Evolutionary conservation across 2,797 vertebrate genomes (phyloP), one percentile per base, ranked within the genome.

Genomic region (Hoplostethus atlanticus): DNA sequence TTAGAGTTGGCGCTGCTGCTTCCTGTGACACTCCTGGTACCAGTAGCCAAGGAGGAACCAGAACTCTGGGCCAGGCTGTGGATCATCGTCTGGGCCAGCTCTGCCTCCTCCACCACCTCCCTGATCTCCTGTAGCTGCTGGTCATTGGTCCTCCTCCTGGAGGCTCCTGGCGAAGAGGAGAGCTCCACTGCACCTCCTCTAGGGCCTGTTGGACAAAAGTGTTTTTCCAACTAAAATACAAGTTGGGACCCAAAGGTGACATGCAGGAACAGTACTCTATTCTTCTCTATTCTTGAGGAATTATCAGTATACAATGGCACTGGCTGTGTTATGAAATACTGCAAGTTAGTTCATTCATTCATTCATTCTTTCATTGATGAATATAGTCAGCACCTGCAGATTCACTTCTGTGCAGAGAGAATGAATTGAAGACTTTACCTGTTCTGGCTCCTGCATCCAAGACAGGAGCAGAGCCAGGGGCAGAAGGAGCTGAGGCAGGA

Each of bases 11-110:
- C 94, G 84, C 83, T 85, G 75, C 84, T 90, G 73, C 85, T 92
- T 60, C 97, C 96, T 0, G 94, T 96, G 50, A 98, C 86, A 50
- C 94, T 97, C 76, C 96, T 91, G 76, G 95, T 93, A 1, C 93
- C 95, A 16, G 96, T 92, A 0, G 96, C 94, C 53, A 90, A 89
- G 36, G 87, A 76, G 31, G 81, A 86, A 13, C 95, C 95, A 86
- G 94, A 90, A 71, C 89, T 89, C 55, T 95, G 88, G 79, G 92
- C 90, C 74, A 94, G 93, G 81, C 88, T 95, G 79, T 95, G 95
- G 65, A 93, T 90, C 85, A 95, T 93, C 15, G 90, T 66, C 66
- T 93, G 87, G 47, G 91, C 91, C 64, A 96, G 86, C 74, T 94
- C 94, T 0, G 91, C 84, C 83, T 95, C 95, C 86, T 97, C 96